These are phyloP conservation scores for Drosophila nannoptera DNA, from an alignment of 1,140 invertebrate genomes.

Conservation along the genomic window DNA sequence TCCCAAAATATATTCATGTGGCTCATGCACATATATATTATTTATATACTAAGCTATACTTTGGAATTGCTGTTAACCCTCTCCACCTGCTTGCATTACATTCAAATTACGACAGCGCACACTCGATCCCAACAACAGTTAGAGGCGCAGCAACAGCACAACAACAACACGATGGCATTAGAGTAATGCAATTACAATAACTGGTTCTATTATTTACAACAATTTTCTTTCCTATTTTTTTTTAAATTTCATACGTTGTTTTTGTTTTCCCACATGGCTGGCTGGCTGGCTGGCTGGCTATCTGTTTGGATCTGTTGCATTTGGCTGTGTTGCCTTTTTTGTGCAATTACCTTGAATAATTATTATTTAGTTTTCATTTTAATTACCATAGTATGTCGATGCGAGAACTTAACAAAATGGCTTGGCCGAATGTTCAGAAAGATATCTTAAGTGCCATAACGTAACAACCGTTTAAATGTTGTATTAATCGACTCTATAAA, in stretches of 20 bases:
- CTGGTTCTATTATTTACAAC: slow-evolving; percentile 65
- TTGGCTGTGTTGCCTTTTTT: slow-evolving; percentile 51
- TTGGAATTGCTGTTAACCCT: too few relatives aligned
- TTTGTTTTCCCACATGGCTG: slow-evolving; percentile 48
- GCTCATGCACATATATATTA: not conserved
- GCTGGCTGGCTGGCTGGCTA: too few relatives aligned
- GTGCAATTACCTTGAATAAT: slow-evolving; percentile 54
- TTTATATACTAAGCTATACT: not conserved
- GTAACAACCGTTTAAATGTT: too few relatives aligned
- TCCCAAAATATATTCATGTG: too few relatives aligned
- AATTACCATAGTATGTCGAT: slow-evolving; percentile 59
- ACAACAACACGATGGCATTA: slow-evolving; percentile 20
- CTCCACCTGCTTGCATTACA: slow-evolving; percentile 16
- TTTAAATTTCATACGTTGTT: slow-evolving; percentile 34
- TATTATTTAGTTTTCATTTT: slow-evolving; percentile 31
- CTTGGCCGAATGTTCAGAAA: not conserved
- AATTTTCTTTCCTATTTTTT: slow-evolving; percentile 22
- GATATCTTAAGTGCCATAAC: not conserved
- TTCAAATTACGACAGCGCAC: slow-evolving; percentile 56
- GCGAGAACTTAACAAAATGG: slow-evolving; percentile 37
- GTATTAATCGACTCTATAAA: not conserved
- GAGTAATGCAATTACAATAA: slow-evolving; percentile 61
- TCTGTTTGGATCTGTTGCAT: too few relatives aligned
- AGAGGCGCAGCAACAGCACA: slow-evolving; percentile 19
- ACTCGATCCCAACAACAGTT: slow-evolving; percentile 20